Evolutionary conservation across 2,888 invertebrate genomes (phyloP).

Genomic region (Meiosimyza decipiens): DNA sequence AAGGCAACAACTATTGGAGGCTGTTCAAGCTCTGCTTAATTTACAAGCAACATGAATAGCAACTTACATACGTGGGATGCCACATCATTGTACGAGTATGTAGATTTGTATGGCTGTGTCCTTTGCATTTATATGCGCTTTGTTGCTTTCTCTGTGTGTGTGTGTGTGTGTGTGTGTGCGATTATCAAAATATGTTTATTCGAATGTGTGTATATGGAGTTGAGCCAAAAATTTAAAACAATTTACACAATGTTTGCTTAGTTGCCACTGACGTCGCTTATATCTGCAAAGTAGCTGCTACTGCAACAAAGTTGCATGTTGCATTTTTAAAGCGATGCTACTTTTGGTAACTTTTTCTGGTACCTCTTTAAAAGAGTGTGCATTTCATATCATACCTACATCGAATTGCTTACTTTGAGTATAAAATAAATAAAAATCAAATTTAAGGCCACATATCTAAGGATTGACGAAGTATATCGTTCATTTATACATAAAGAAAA

Average conservation of each 20-base stretch:
- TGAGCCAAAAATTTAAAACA: constrained; percentile 45
- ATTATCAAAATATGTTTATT: constrained; percentile 4
- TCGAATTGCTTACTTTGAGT: too few relatives aligned
- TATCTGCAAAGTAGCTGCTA: not conserved
- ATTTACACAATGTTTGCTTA: constrained; percentile 45
- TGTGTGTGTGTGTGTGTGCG: not conserved
- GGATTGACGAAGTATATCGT: too few relatives aligned
- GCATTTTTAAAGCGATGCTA: too few relatives aligned
- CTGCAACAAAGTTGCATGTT: constrained; percentile 17
- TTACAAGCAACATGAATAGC: constrained; percentile 18
- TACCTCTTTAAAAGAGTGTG: too few relatives aligned
- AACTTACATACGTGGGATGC: not conserved
- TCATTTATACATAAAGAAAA: too few relatives aligned
- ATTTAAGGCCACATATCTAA: too few relatives aligned
- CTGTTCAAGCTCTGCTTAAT: constrained; percentile 30
- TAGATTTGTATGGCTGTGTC: constrained; percentile 1
- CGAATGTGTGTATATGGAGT: constrained; percentile 40
- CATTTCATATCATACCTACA: too few relatives aligned
- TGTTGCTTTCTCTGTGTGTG: not conserved
- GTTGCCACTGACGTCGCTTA: not conserved
- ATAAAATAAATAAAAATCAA: too few relatives aligned
- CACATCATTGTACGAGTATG: not conserved
- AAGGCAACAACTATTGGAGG: constrained; percentile 14
- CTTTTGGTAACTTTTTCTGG: too few relatives aligned
- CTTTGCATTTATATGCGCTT: not conserved